These are phyloP conservation scores for Cheilosia soror DNA, from an alignment of 2,888 invertebrate genomes.

Conservation along the genomic window DNA sequence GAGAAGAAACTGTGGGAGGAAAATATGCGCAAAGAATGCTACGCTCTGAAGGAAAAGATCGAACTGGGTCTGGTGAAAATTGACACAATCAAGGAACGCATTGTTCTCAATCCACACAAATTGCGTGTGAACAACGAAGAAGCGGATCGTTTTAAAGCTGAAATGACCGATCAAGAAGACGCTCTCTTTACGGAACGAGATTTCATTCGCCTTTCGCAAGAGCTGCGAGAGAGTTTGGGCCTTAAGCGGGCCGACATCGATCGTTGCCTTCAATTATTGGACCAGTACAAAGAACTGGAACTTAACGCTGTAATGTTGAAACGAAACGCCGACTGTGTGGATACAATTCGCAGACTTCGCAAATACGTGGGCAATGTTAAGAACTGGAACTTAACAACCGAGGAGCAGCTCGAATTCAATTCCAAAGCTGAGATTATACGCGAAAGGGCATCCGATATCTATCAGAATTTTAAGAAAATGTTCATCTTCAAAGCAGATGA, in stretches of 20 bases:
- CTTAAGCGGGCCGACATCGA: constrained; percentile 87
- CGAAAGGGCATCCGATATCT: constrained; percentile 87
- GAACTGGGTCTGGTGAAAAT: constrained; percentile 87
- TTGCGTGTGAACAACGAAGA: constrained; percentile 80
- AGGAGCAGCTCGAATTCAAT: constrained; percentile 87
- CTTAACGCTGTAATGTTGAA: constrained; percentile 90
- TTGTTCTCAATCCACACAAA: constrained; percentile 86
- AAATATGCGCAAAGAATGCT: constrained; percentile 86
- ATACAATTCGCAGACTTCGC: constrained; percentile 90
- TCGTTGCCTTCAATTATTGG: constrained; percentile 88
- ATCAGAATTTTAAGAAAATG: constrained; percentile 84
- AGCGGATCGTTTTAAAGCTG: constrained; percentile 80
- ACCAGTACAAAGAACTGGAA: constrained; percentile 85
- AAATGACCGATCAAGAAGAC: constrained; percentile 81
- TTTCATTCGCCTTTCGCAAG: constrained; percentile 81
- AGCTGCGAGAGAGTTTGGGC: constrained; percentile 82
- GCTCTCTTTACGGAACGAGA: constrained; percentile 81
- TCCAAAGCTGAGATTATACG: constrained; percentile 89
- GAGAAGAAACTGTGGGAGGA: constrained; percentile 88
- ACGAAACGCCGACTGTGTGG: constrained; percentile 91
- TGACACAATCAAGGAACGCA: constrained; percentile 85
- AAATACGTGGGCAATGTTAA: constrained; percentile 92
- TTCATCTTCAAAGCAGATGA: constrained; percentile 87
- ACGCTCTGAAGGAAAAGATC: constrained; percentile 86
- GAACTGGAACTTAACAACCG: constrained; percentile 88